Percentiles rank a stretch among this genome's conserved stretches.
phyloP scores from a whole-genome alignment of 35 echinoderm and acorn worm genomes.

The Ophiothrix spiculata region DNA sequence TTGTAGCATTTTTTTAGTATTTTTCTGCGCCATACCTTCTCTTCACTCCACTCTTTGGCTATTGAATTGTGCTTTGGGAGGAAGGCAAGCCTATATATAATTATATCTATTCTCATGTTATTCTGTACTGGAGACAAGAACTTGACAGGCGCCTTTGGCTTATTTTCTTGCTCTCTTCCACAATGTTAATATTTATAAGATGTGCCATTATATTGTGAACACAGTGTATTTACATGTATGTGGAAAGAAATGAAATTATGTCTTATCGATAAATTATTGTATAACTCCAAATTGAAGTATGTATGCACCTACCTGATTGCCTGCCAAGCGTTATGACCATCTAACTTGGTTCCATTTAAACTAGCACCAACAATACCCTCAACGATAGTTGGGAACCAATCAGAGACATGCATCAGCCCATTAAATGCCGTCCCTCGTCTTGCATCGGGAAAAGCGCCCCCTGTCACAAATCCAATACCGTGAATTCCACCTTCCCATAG shows the following conservation, averaged over 20 bases:
- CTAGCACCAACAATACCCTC: constrained; percentile 40
- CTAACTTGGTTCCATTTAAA: constrained; percentile 33
- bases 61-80: no score
- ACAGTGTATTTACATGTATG: neutral
- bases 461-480: constrained; percentile 58
- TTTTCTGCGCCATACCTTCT: no score
- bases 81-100: no score
- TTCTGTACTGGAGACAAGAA: no score
- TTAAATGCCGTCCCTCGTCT: constrained; percentile 32
- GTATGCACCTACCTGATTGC: constrained; percentile 33
- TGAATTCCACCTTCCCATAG: constrained; percentile 78
- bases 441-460: constrained; percentile 37
- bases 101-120: no score
- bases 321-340: constrained; percentile 57
- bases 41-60: no score
- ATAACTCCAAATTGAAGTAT: neutral
- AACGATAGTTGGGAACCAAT: constrained; percentile 76
- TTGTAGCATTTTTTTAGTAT: no score
- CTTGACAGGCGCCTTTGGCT: no score
- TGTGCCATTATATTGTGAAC: neutral
- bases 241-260: neutral
- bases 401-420: constrained; percentile 69
- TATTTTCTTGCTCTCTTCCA: neutral
- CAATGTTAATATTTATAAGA: neutral
- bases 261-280: neutral